Conservation (phyloP, 2,888 invertebrate genomes). For the Nomada fucata region DNA sequence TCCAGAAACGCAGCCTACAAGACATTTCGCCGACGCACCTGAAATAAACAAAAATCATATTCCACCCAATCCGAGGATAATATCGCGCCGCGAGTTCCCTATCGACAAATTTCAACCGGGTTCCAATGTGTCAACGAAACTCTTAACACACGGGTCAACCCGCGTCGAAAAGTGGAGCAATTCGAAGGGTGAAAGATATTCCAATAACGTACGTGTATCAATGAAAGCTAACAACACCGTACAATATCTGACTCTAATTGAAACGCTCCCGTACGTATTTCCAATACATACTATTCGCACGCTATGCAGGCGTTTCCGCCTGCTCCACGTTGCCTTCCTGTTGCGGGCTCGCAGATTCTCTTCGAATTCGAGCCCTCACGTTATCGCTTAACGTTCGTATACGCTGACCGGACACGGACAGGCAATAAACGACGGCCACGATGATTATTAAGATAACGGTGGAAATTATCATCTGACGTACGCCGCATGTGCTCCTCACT, state of each 20-base stretch:
- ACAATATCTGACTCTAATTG: neutral
- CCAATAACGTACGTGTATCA: neutral
- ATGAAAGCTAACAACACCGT: neutral
- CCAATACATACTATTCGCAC: neutral
- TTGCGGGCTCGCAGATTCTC: neutral
- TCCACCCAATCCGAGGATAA: too few species aligned
- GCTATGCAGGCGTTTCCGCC: neutral
- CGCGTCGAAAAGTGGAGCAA: too few species aligned
- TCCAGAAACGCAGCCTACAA: too few species aligned
- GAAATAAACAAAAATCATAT: too few species aligned
- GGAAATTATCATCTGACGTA: slow-evolving; percentile 49
- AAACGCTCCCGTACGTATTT: neutral
- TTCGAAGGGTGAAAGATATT: too few species aligned
- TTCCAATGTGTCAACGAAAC: too few species aligned
- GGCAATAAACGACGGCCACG: slow-evolving; percentile 36
- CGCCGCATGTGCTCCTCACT: slow-evolving; percentile 44
- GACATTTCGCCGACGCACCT: too few species aligned
- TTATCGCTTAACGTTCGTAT: neutral
- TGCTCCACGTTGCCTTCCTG: neutral
- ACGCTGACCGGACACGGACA: slow-evolving; percentile 13
- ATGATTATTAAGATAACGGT: slow-evolving; percentile 49
- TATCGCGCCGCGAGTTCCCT: too few species aligned
- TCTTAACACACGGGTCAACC: too few species aligned
- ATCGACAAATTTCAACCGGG: too few species aligned
- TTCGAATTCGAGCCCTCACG: neutral